Conservation (phyloP, 2,797 vertebrate genomes). For the Sebastes hubbsi region DNA sequence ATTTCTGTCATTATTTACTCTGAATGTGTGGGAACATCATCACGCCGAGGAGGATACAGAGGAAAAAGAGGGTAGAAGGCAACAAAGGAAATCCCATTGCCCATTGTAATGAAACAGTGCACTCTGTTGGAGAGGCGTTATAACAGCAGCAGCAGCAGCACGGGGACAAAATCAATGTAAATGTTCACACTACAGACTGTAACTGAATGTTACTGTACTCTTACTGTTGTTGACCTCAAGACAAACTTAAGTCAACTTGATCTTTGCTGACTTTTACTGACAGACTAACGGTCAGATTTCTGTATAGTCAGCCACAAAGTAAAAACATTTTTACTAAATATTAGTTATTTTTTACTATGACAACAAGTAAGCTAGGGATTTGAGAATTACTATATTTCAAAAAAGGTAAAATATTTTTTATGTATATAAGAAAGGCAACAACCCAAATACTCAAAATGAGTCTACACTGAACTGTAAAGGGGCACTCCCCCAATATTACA, state of each 20-base stretch:
- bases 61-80: background rate
- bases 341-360: background rate
- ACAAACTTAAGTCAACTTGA: background rate
- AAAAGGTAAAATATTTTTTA: background rate
- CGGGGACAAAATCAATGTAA: background rate
- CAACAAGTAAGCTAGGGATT: background rate
- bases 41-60: background rate
- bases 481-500: background rate
- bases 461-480: background rate
- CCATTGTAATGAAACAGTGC: conserved; percentile 68
- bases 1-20: conserved; percentile 72
- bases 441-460: background rate
- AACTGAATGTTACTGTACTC: background rate
- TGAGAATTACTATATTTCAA: background rate
- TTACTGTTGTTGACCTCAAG: background rate
- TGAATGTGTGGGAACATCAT: conserved; percentile 50
- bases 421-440: background rate
- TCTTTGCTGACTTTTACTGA: background rate
- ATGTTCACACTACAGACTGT: background rate
- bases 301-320: background rate
- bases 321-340: background rate
- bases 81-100: conserved; percentile 6
- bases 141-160: conserved; percentile 47
- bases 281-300: background rate
- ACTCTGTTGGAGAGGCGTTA: conserved; percentile 69